Percentiles rank a stretch among this genome's conserved stretches.
Conservation (phyloP, 2,113 vertebrate genomes). For the Dascyllus trimaculatus region DNA sequence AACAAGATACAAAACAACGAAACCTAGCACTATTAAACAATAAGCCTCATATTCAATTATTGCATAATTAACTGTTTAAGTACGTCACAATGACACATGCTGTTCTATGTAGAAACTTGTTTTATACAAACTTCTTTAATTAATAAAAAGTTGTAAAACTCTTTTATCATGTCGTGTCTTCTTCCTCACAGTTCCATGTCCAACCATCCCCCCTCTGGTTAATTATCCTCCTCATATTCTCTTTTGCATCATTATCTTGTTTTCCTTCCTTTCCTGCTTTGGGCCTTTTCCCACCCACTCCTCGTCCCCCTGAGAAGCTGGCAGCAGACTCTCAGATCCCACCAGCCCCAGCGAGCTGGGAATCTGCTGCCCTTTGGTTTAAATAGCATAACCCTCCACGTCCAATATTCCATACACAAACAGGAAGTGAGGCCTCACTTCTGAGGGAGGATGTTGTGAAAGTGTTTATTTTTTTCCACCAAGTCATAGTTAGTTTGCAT, state of each 20-base stretch:
- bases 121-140: too few species aligned
- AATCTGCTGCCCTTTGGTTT: conserved; percentile 84
- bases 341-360: conserved; percentile 72
- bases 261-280: conserved; percentile 52
- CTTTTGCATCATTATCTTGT: conserved; percentile 49
- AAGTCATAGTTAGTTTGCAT: conserved; percentile 11
- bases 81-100: too few species aligned
- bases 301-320: conserved; percentile 69
- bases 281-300: conserved; percentile 60
- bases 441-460: conserved; percentile 73
- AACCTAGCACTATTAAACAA: too few species aligned
- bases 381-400: conserved; percentile 78
- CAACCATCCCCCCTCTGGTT: neutral
- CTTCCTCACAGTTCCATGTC: neutral
- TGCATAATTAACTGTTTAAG: too few species aligned
- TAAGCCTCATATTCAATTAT: too few species aligned
- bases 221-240: conserved; percentile 28
- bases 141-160: neutral
- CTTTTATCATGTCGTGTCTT: neutral
- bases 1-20: too few species aligned
- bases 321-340: conserved; percentile 67
- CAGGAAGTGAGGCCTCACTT: conserved; percentile 80
- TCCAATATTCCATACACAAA: conserved; percentile 79
- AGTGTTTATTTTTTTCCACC: conserved; percentile 64
- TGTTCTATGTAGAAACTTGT: too few species aligned